Conservation (phyloP, 2,888 invertebrate species). For the Andrena marginata region DNA sequence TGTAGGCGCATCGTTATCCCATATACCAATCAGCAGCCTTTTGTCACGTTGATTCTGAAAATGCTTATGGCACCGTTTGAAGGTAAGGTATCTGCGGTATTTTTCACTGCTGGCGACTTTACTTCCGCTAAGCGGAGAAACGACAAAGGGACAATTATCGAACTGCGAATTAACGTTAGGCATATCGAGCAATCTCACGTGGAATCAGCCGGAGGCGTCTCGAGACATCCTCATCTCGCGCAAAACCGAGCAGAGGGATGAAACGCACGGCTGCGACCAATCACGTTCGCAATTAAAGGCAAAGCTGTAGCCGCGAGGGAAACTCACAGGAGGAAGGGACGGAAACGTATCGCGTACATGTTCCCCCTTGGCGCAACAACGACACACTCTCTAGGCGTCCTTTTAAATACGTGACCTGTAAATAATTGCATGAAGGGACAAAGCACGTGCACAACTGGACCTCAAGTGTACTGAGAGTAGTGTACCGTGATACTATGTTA, state of each 20-base stretch:
- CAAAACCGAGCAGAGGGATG: conserved; percentile 64
- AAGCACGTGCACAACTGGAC: conserved; percentile 73
- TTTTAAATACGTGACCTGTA: conserved; percentile 80
- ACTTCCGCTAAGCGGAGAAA: background rate
- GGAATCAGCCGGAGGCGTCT: conserved; percentile 62
- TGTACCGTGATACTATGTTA: conserved; percentile 50
- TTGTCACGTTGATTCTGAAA: background rate
- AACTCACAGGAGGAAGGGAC: conserved; percentile 64
- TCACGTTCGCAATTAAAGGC: conserved; percentile 78
- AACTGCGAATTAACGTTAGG: conserved; percentile 60
- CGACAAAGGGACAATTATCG: conserved; percentile 64
- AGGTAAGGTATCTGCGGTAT: background rate
- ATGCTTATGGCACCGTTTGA: background rate
- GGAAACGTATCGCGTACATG: conserved; percentile 68
- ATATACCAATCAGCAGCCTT: background rate
- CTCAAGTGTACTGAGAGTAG: conserved; percentile 56
- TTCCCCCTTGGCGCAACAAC: conserved; percentile 62
- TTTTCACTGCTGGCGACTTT: conserved; percentile 24
- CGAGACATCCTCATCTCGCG: conserved; percentile 66
- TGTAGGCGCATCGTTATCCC: background rate
- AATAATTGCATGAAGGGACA: conserved; percentile 79
- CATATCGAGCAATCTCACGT: conserved; percentile 66
- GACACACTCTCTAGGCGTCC: conserved; percentile 65
- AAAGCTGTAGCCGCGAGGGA: conserved; percentile 70
- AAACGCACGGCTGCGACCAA: conserved; percentile 72